Conservation (phyloP, 2,797 vertebrate genomes). For the Pseudochirops corinnae region DNA sequence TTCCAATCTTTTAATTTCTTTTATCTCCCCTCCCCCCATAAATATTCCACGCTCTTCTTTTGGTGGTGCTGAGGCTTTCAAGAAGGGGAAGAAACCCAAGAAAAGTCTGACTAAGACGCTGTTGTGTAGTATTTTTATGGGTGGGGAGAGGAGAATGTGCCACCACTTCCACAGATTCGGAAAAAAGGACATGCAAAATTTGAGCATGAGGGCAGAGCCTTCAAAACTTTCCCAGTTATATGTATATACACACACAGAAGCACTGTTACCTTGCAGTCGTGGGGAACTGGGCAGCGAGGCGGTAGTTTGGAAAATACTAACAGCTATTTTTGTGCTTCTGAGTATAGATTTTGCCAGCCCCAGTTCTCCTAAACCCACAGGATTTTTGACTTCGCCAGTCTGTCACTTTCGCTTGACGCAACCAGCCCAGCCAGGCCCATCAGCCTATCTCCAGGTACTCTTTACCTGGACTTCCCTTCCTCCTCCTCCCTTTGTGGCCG, state of each 20-base stretch:
- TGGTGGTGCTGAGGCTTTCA: neutral
- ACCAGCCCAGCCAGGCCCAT: neutral
- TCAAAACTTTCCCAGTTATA: neutral
- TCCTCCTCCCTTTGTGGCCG: constrained; percentile 55
- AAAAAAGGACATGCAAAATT: constrained; percentile 19
- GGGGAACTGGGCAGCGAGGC: neutral
- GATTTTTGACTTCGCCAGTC: neutral
- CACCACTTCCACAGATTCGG: constrained; percentile 1
- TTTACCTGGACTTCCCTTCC: constrained; percentile 64
- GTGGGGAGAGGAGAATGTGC: neutral
- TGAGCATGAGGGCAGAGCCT: neutral
- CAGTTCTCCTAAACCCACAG: neutral
- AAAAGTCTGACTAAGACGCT: neutral
- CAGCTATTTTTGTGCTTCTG: neutral
- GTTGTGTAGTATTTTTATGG: neutral
- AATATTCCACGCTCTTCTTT: neutral
- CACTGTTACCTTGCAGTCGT: neutral
- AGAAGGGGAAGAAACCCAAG: neutral
- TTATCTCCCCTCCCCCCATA: neutral
- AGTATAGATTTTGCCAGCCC: neutral
- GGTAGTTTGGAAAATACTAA: neutral
- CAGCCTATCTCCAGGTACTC: constrained; percentile 64
- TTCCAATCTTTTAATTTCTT: neutral
- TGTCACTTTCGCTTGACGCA: neutral
- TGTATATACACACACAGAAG: neutral